phyloP scores from a whole-genome alignment of 1,140 invertebrate genomes.

The Acromyrmex charruanus region DNA sequence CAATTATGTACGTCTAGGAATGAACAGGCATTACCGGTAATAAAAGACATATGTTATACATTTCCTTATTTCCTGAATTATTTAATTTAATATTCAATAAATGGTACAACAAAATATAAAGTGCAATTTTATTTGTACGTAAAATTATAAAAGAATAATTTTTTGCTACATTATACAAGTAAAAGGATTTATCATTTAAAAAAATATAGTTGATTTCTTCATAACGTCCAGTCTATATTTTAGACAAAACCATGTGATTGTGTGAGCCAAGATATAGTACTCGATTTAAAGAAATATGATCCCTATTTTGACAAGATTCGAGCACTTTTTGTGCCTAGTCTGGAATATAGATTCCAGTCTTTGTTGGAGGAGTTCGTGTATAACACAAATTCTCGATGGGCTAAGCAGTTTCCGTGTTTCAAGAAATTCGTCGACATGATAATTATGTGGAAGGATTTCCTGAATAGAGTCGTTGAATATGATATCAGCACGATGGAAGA shows the following conservation, averaged over 20 bases:
- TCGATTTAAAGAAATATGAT: constrained; percentile 65
- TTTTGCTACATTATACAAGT: background rate
- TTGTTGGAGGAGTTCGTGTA: constrained; percentile 77
- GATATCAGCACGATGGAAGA: constrained; percentile 39
- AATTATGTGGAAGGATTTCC: constrained; percentile 35
- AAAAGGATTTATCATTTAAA: background rate
- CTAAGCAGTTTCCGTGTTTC: constrained; percentile 66
- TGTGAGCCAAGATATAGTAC: background rate
- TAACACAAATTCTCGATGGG: constrained; percentile 44
- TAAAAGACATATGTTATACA: background rate
- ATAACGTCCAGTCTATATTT: background rate
- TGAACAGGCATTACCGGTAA: constrained; percentile 12
- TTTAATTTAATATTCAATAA: constrained; percentile 12
- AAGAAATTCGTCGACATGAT: constrained; percentile 71
- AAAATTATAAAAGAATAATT: background rate
- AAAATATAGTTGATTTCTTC: background rate
- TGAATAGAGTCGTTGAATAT: constrained; percentile 55
- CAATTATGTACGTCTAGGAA: background rate
- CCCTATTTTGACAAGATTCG: constrained; percentile 76
- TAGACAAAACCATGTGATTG: constrained; percentile 25
- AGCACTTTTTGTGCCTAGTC: constrained; percentile 74
- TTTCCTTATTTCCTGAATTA: background rate
- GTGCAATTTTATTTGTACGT: background rate
- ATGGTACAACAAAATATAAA: constrained; percentile 2
- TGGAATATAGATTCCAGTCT: constrained; percentile 74